phyloP scores from a whole-genome alignment of 2,888 invertebrate genomes.

The Philonicus albiceps region DNA sequence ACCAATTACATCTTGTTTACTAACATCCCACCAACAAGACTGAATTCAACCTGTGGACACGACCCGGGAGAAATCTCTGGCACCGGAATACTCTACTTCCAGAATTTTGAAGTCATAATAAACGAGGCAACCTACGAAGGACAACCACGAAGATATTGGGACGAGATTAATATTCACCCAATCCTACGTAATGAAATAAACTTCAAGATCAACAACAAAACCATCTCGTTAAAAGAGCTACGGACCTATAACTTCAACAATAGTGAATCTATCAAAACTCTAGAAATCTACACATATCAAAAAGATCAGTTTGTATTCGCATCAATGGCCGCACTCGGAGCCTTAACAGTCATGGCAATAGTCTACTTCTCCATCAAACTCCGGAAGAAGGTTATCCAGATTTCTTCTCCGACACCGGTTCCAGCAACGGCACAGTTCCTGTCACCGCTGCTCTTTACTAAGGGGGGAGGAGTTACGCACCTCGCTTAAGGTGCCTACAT shows the following conservation, averaged over 20 bases:
- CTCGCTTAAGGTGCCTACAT: no score
- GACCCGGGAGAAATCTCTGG: not conserved
- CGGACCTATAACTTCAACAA: not conserved
- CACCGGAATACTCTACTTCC: not conserved
- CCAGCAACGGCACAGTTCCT: not conserved
- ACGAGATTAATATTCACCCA: not conserved
- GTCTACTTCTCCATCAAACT: not conserved
- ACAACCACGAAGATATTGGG: not conserved
- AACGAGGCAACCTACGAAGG: not conserved
- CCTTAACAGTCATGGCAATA: not conserved
- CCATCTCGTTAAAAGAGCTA: not conserved
- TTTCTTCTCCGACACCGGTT: not conserved
- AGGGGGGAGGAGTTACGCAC: not conserved
- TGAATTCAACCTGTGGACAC: not conserved
- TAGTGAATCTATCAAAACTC: not conserved
- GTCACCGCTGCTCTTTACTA: not conserved
- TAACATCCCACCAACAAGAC: not conserved
- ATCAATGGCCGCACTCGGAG: not conserved
- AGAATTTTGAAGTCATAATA: not conserved
- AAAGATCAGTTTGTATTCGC: not conserved
- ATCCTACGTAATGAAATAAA: not conserved
- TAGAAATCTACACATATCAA: not conserved
- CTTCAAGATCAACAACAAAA: not conserved
- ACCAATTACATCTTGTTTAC: not conserved
- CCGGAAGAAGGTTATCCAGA: not conserved